Evolutionary conservation across 2,888 invertebrate genomes (phyloP).

Genomic region (Oscheius sp.): DNA sequence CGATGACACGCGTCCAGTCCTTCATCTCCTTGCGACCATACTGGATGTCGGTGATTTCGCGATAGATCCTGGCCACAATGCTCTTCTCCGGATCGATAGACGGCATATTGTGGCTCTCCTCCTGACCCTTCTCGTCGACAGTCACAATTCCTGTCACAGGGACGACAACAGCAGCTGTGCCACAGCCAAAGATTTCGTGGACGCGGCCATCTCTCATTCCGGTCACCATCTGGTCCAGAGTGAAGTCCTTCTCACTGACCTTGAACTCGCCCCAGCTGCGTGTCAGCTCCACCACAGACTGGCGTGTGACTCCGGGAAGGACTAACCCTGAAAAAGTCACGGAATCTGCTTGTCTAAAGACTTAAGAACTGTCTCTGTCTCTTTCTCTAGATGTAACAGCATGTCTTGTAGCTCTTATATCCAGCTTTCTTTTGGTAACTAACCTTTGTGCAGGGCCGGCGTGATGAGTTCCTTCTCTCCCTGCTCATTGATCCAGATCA

Average conservation of each 20-base stretch:
- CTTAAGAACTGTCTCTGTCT: too few relatives aligned
- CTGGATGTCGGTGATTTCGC: constrained; percentile 49
- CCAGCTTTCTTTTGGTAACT: background rate
- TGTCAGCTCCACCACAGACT: constrained; percentile 85
- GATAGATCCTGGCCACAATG: constrained; percentile 78
- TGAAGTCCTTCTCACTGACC: constrained; percentile 84
- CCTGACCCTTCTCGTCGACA: constrained; percentile 73
- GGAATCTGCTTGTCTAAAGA: too few relatives aligned
- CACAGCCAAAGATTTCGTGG: constrained; percentile 93
- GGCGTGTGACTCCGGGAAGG: constrained; percentile 91
- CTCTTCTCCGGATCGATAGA: constrained; percentile 80
- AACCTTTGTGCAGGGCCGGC: constrained; percentile 83
- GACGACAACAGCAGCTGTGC: constrained; percentile 94
- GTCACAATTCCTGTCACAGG: constrained; percentile 89
- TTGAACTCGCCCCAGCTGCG: constrained; percentile 84
- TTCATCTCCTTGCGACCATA: constrained; percentile 66
- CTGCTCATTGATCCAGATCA: constrained; percentile 86
- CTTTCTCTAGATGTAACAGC: too few relatives aligned
- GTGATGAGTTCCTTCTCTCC: constrained; percentile 93
- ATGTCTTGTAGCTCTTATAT: too few relatives aligned
- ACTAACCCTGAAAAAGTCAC: constrained; percentile 77
- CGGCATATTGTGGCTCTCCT: constrained; percentile 74
- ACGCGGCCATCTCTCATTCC: constrained; percentile 86
- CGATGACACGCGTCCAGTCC: constrained; percentile 64
- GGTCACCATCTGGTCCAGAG: constrained; percentile 85